A percentile compares a stretch with the other conserved stretches of the same genome.
Conservation (phyloP, 2,113 vertebrate genomes). For the Zosterops borbonicus region DNA sequence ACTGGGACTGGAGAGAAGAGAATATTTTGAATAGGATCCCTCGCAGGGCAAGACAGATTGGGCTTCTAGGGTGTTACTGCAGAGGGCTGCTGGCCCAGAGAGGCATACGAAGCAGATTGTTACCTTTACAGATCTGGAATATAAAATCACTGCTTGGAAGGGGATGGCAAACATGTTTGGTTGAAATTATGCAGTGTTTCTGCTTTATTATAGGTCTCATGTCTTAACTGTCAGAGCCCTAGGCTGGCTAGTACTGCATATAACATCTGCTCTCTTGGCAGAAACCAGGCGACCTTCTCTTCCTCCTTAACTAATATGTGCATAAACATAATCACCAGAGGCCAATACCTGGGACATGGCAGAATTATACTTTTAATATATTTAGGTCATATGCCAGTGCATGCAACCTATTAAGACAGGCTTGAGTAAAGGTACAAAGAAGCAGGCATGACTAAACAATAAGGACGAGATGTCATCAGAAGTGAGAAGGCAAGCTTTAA, state of each 20-base stretch:
- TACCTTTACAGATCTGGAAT: not conserved
- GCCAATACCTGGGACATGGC: not conserved
- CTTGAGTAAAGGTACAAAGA: not conserved
- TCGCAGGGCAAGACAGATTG: not conserved
- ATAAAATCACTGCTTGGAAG: not conserved
- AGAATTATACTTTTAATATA: not conserved
- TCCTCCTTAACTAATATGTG: not conserved
- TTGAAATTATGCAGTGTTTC: not conserved
- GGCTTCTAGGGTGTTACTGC: not conserved
- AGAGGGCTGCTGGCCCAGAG: not conserved
- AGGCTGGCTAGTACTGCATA: not conserved
- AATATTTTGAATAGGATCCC: not conserved
- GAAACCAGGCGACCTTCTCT: not conserved
- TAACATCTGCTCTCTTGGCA: not conserved
- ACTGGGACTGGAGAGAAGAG: not conserved
- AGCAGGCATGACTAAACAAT: not conserved
- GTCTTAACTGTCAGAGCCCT: not conserved
- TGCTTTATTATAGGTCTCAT: not conserved
- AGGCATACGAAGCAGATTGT: not conserved
- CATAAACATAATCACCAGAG: conserved; percentile 10
- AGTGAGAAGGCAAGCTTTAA: not conserved
- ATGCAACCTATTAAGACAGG: not conserved
- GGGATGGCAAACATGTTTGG: not conserved
- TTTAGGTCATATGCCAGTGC: not conserved
- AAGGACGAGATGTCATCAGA: not conserved